Evolutionary conservation across 2,888 invertebrate species (phyloP).

Genomic region (Brassicogethes aeneus): DNA sequence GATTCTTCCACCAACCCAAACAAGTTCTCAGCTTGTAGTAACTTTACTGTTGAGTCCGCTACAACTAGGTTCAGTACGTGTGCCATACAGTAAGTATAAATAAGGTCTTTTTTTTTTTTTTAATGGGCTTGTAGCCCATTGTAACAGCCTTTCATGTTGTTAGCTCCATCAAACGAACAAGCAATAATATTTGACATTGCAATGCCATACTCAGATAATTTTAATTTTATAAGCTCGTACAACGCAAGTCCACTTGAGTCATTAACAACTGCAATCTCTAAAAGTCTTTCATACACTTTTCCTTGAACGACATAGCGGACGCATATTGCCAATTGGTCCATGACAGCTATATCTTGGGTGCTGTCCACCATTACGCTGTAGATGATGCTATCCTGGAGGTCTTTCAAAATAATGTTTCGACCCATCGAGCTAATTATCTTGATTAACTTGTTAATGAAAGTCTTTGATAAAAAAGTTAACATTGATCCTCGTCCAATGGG

Average conservation of each 20-base stretch:
- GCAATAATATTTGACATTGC: too few species aligned
- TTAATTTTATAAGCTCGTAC: too few species aligned
- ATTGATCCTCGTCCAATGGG: conserved; percentile 2
- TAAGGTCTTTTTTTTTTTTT: too few species aligned
- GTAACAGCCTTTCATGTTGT: too few species aligned
- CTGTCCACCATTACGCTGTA: conserved; percentile 6
- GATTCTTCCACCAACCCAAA: too few species aligned
- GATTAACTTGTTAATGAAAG: conserved; percentile 5
- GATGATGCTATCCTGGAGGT: conserved; percentile 6
- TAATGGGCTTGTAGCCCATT: too few species aligned
- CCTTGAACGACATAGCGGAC: conserved; percentile 5
- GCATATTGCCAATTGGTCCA: conserved; percentile 1
- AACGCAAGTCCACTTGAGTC: conserved; percentile 6
- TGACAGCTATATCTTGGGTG: conserved; percentile 6
- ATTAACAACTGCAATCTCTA: conserved; percentile 5
- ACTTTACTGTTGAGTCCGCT: too few species aligned
- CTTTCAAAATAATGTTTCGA: conserved; percentile 6
- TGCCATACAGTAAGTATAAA: too few species aligned
- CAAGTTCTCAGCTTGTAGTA: too few species aligned
- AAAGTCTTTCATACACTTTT: conserved; percentile 5
- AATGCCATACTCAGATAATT: too few species aligned
- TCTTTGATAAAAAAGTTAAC: conserved; percentile 5
- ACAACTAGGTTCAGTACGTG: too few species aligned
- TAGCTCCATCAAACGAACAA: too few species aligned
- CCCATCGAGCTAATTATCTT: conserved; percentile 3